These are phyloP conservation scores for Aleiodes alternator DNA, from an alignment of 2,888 invertebrate species.

Conservation along the genomic window DNA sequence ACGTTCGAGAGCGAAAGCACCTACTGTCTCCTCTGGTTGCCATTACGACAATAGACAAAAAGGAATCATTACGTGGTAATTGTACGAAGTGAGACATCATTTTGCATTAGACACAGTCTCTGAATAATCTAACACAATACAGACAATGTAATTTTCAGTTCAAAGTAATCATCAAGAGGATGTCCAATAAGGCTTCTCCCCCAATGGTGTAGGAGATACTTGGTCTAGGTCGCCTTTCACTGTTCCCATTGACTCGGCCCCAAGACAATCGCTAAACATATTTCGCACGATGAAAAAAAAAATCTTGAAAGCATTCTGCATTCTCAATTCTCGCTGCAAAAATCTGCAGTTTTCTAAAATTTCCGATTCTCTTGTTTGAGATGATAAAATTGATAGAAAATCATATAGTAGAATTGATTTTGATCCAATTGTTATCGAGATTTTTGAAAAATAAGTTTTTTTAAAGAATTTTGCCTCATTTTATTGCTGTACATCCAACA, in stretches of 20 bases:
- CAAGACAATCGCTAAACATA: conserved; percentile 20
- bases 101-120: conserved; percentile 13
- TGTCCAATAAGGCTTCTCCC: conserved; percentile 35
- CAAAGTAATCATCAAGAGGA: conserved; percentile 28
- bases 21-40: conserved; percentile 1
- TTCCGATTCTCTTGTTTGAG: too few relatives aligned
- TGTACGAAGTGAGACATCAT: conserved; percentile 17
- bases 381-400: too few relatives aligned
- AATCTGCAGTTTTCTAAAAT: neutral
- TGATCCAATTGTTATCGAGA: too few relatives aligned
- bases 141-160: conserved; percentile 34
- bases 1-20: conserved; percentile 44
- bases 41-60: conserved; percentile 25
- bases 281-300: neutral
- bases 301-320: neutral
- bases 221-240: conserved; percentile 74
- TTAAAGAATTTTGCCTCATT: too few relatives aligned
- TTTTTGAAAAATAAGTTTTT: too few relatives aligned
- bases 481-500: too few relatives aligned
- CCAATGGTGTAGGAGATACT: conserved; percentile 56
- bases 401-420: too few relatives aligned
- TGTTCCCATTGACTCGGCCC: conserved; percentile 67
- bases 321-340: too few relatives aligned
- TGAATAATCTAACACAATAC: conserved; percentile 35
- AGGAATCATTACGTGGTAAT: conserved; percentile 35